Base-by-base conservation (phyloP, 2,797 vertebrate species). In the Sebastes umbrosus region DNA sequence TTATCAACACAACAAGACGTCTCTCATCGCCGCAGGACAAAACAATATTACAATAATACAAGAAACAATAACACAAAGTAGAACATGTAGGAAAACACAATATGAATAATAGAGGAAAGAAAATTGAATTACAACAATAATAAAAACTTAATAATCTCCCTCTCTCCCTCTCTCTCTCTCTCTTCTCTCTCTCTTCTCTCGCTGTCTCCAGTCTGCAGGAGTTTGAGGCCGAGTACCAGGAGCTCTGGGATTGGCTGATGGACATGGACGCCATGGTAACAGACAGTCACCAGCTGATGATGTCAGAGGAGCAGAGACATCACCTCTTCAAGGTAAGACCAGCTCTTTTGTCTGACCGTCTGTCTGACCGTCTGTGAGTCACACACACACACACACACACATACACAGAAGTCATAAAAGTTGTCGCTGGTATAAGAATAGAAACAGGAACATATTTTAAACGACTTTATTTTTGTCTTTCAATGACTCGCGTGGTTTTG, bases 181-280 rank as follows among this genome's bases (percentile, higher is more conserved):
- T 24, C 58, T 39, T 77, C 52, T 66, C 18, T 46, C 24, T 57
- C 13, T 31, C 50, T 77, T 65, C 11, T 46, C 54, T n/a, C 20
- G 20, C 4, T 91, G 89, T 92, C 93, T 85, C 92, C 95, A 98
- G 98, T 94, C 96, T 98, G 93, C 97, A 97, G 93, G 97, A 99
- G 91, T 97, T 98, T 93, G 97, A 99, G 95, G 95, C 96, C 6
- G 97, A 99, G 89, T 98, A 97, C 93, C 97, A 97, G 96, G 97
- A 99, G 95, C 97, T 99, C 87, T 98, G 97, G 97, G 98, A 99
- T 96, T 98, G 98, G 98, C 96, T 99, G 95, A 97, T 97, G 97
- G 98, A 99, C 96, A 98, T 99, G 97, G 98, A 99, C 89, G 97
- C 97, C 93, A 97, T 98, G 2, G 96, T 97, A 91, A 97, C 97